A percentile compares a stretch with the other conserved stretches of the same genome.
Evolutionary conservation across 2,797 vertebrate species (phyloP).

Genomic region (Diceros bicornis): DNA sequence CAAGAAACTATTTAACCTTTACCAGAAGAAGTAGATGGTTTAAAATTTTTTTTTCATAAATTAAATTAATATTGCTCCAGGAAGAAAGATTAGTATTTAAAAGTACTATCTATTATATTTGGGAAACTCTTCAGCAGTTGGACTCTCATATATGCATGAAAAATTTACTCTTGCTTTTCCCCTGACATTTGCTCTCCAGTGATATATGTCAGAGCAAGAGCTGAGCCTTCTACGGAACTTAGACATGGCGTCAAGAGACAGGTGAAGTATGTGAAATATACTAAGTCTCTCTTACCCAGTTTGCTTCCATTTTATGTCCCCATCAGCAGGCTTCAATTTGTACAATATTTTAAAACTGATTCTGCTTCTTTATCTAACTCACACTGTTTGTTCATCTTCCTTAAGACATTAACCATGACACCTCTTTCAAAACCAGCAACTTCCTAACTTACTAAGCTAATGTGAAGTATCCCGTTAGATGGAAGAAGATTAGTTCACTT

Average conservation of each 20-base stretch:
- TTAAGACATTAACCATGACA: neutral
- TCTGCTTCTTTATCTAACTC: neutral
- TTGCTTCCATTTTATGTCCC: neutral
- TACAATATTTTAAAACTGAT: neutral
- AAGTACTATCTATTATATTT: constrained; percentile 71
- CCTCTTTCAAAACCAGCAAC: neutral
- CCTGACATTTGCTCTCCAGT: neutral
- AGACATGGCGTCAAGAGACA: neutral
- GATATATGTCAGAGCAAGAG: neutral
- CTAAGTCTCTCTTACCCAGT: neutral
- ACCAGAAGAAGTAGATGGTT: constrained; percentile 71
- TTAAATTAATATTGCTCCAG: constrained; percentile 76
- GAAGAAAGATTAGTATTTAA: constrained; percentile 79
- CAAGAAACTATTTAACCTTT: constrained; percentile 84
- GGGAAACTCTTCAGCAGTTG: neutral
- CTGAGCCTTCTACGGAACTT: neutral
- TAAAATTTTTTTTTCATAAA: constrained; percentile 77
- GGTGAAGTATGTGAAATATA: neutral
- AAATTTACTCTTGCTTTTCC: neutral
- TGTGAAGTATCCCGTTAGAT: neutral
- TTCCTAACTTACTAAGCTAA: neutral
- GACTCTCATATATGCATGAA: neutral
- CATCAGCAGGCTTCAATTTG: neutral
- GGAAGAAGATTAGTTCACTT: neutral
- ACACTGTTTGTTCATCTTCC: neutral